Base-by-base conservation (phyloP, 2,888 invertebrate species). In the Volucella inanis region DNA sequence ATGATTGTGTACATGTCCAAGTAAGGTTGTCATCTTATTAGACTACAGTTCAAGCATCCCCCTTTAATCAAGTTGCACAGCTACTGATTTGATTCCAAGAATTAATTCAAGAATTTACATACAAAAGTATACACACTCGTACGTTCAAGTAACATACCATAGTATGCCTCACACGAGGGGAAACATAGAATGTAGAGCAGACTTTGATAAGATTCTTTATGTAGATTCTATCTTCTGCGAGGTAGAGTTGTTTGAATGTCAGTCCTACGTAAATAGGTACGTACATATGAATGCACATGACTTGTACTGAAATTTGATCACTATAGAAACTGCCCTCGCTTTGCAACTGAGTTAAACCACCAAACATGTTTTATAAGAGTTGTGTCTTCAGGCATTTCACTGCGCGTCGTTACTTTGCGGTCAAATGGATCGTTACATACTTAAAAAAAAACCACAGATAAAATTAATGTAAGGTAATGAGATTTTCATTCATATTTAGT, bases 31-130 rank as follows among this genome's bases (percentile, higher is more conserved):
- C 31, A 31, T 31, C 31, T 31, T 31, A 31, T 31, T 31, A 31
- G 31, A 4, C 6, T 45, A 61, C 39, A 77, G 68, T 71, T 78
- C 57, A 70, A 70, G 55, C 70, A 78, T 64, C 70, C 70, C 77
- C 41, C 77, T 45, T 52, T 45, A 38, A 43, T 1, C 50, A 41
- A 50, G 39, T 47, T 59, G 43, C 59, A 59, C 45, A 12, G 31
- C 14, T 22, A 8, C 14, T 70, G 49, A 41, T 61, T 71, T 71
- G 49, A 62, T 74, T 61, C 52, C 43, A 62, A 61, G 72, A 72
- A 62, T 62, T 8, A 57, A 47, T 12, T 47, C 2, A 14, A 43
- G 57, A 57, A 57, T 50, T 22, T 41, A 12, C 52, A 47, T 38
- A 59, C 0, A 9, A 59, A 22, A 4, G 18, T 47, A 49, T 15